phyloP scores from a whole-genome alignment of 1,140 invertebrate species.

The Drosophila ercepeae region DNA sequence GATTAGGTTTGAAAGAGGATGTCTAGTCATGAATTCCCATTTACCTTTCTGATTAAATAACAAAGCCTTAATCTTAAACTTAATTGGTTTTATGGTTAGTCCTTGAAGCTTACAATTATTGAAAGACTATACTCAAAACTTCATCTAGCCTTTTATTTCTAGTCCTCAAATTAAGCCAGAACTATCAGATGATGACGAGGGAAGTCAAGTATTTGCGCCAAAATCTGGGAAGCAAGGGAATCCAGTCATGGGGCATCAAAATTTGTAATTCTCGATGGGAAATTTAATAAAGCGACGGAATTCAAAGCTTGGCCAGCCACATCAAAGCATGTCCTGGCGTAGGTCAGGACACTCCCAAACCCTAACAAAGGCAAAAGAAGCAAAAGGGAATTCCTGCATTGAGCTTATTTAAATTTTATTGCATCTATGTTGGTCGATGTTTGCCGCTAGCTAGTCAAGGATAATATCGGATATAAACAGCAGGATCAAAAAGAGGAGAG shows the following conservation, averaged over 20 bases:
- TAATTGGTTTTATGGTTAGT: too few species aligned
- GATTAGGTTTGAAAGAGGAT: too few species aligned
- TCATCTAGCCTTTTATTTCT: neutral
- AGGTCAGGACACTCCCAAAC: conserved; percentile 50
- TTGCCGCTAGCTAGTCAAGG: conserved; percentile 18
- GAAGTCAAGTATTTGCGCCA: conserved; percentile 37
- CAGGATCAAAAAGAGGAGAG: neutral
- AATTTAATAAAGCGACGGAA: conserved; percentile 70
- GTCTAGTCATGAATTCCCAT: too few species aligned
- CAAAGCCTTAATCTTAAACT: too few species aligned
- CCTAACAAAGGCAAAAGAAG: neutral
- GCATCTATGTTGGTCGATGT: conserved; percentile 75
- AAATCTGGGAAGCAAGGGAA: conserved; percentile 10
- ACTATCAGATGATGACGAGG: conserved; percentile 17
- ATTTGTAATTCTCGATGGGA: conserved; percentile 45
- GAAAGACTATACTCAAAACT: too few species aligned
- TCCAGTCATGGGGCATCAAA: too few species aligned
- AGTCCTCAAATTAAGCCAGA: neutral
- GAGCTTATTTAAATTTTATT: conserved; percentile 67
- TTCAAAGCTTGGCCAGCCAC: conserved; percentile 40
- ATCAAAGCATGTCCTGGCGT: conserved; percentile 54
- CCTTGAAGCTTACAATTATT: too few species aligned
- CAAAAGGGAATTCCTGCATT: conserved; percentile 36
- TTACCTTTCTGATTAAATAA: too few species aligned
- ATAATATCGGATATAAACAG: conserved; percentile 16